Base-by-base conservation (phyloP, 2,888 invertebrate genomes). In the Schrankia costaestrigalis region DNA sequence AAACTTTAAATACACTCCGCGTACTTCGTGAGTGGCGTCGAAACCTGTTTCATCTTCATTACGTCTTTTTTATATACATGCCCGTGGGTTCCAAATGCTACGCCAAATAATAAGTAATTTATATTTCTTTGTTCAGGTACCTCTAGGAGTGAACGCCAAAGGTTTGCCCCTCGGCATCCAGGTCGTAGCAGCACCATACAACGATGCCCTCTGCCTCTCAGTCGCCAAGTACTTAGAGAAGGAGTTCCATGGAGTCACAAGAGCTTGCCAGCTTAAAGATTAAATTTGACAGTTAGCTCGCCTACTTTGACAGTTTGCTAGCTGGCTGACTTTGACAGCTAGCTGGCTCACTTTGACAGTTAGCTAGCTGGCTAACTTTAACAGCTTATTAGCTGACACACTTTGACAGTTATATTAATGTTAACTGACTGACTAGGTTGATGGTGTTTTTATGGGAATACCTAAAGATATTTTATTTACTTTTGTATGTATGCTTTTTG, bases 91-190 rank as follows among this genome's bases (percentile, higher is more conserved):
- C n/a, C n/a, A n/a, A n/a, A n/a, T n/a, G n/a, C n/a, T n/a, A n/a
- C n/a, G n/a, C n/a, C n/a, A n/a, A n/a, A n/a, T n/a, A 21, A 21
- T 21, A 6, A 6, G 9, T 21, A 23, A 6, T 23, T 10, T 10
- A n/a, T 35, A 3, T 4, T 19, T 4, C 18, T 31, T 23, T 41
- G 11, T 29, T 1, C 65, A 88, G 88, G 93, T 96, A 12, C 96
- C 97, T 0, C 76, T 97, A 28, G 96, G 96, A 2, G 84, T 94
- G 25, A 90, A 91, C 51, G 77, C 86, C 12, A 85, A 91, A 33
- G 94, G 95, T 3, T 80, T 96, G 1, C 96, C 96, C 0, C 58
- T 96, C 4, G 96, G 96, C 14, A 85, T 96, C 34, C 96, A 97
- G 81, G 90, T 94, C 2, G 88, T 95, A 3, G 92, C 93, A 0